Evolutionary conservation across 2,888 invertebrate species (phyloP).

Genomic region (Agrotis segetum): DNA sequence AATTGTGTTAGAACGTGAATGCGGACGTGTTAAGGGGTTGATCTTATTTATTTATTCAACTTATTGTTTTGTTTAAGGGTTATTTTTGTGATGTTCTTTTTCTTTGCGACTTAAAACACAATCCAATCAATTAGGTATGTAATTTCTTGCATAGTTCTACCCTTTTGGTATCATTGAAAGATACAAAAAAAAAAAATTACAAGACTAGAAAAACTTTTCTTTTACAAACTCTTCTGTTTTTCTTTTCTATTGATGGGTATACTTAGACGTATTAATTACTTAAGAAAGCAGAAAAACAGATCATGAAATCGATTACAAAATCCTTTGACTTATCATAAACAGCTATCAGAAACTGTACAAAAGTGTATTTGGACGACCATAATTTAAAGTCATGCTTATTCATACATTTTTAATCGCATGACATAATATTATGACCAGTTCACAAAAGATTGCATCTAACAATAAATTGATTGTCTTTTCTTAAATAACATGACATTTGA

Average conservation of each 20-base stretch:
- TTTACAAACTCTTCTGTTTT: no score
- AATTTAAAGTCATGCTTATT: neutral
- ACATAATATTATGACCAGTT: neutral
- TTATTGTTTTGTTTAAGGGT: conserved; percentile 32
- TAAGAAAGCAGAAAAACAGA: neutral
- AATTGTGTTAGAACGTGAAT: conserved; percentile 77
- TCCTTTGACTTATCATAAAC: neutral
- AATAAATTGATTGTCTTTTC: conserved; percentile 25
- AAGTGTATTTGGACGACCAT: neutral
- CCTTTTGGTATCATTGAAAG: no score
- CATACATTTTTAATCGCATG: neutral
- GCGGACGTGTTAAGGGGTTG: conserved; percentile 42
- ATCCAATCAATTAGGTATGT: no score
- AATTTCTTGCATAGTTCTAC: no score
- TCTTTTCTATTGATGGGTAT: no score
- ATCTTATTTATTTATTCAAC: conserved; percentile 34
- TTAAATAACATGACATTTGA: conserved; percentile 24
- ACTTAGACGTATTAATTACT: neutral
- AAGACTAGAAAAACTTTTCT: no score
- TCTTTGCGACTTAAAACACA: no score
- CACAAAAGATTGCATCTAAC: conserved; percentile 6
- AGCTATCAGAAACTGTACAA: neutral
- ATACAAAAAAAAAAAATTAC: no score
- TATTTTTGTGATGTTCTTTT: conserved; percentile 5
- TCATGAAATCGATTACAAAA: neutral